Evolutionary conservation across 2,797 vertebrate genomes (phyloP), one percentile per base, ranked within the genome.

Genomic region (Acrossocheilus wenchowensis): DNA sequence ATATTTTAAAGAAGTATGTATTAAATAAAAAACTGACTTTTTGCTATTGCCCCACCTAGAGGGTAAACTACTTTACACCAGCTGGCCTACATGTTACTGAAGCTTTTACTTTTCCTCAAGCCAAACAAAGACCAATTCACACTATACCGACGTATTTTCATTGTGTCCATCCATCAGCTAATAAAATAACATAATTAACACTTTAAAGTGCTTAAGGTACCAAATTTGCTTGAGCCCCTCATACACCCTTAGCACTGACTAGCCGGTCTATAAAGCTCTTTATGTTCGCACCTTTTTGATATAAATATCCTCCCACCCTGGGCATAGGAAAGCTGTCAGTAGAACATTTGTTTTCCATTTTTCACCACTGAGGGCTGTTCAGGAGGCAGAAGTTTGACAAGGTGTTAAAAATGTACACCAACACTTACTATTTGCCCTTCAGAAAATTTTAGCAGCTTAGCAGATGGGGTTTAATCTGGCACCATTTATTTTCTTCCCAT

Each of bases 261-360:
- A 93, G 93, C 92, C 91, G 91, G 92, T 90, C 92, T 92, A 92
- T 95, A 94, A 95, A 95, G 93, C 84, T 90, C 91, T 91, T 90
- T 93, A 93, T 94, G 92, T 95, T 95, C 93, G 94, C 95, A 95
- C 94, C 94, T 96, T 95, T 95, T 94, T 94, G 90, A 94, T 95
- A 96, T 95, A 96, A 96, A 96, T 96, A 95, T 93, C 90, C 91
- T 92, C 96, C 96, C 97, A 99, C 98, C 97, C 97, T 91, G 96
- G 98, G 96, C 97, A 98, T 95, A 97, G 96, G 94, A 98, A 97
- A 93, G 97, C 97, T 95, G 98, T 99, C 95, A 98, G 93, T 91
- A 96, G 93, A 95, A 99, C 98, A 92, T 98, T 99, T 94, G 98
- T 98, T 97, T 99, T 98, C 97, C 97, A 98, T 95, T 99, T 99